These are phyloP conservation scores for Sericinus montela DNA, from an alignment of 2,888 invertebrate genomes.

Conservation along the genomic window DNA sequence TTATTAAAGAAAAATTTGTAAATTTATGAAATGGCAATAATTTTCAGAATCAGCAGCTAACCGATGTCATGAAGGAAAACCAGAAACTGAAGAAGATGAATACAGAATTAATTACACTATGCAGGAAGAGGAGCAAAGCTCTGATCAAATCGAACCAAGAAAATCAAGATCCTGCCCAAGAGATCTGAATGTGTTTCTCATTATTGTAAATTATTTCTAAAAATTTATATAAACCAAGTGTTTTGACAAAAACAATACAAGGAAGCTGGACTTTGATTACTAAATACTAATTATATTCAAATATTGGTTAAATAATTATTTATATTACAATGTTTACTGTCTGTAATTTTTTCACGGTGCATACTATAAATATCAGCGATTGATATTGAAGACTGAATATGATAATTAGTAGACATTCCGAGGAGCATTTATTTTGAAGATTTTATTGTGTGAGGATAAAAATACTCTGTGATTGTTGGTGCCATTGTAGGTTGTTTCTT, in stretches of 20 bases:
- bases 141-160: conserved; percentile 40
- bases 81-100: conserved; percentile 71
- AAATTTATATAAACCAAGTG: neutral
- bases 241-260: neutral
- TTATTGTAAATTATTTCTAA: conserved; percentile 3
- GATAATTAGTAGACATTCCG: conserved; percentile 45
- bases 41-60: conserved; percentile 69
- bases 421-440: conserved; percentile 37
- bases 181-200: conserved; percentile 28
- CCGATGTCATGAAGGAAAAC: conserved; percentile 69
- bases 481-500: conserved; percentile 36
- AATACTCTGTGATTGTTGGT: conserved; percentile 27
- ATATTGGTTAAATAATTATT: too few species aligned
- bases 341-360: neutral
- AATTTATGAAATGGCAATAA: neutral
- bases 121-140: conserved; percentile 62
- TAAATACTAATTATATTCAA: too few species aligned
- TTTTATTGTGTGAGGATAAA: neutral
- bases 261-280: conserved; percentile 20
- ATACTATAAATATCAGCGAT: conserved; percentile 16
- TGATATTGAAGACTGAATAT: conserved; percentile 36
- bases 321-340: too few species aligned
- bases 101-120: conserved; percentile 59
- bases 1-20: too few species aligned
- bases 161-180: conserved; percentile 51